Evolutionary conservation across 1,140 invertebrate genomes (phyloP).

Genomic region (Heterodera carotae): DNA sequence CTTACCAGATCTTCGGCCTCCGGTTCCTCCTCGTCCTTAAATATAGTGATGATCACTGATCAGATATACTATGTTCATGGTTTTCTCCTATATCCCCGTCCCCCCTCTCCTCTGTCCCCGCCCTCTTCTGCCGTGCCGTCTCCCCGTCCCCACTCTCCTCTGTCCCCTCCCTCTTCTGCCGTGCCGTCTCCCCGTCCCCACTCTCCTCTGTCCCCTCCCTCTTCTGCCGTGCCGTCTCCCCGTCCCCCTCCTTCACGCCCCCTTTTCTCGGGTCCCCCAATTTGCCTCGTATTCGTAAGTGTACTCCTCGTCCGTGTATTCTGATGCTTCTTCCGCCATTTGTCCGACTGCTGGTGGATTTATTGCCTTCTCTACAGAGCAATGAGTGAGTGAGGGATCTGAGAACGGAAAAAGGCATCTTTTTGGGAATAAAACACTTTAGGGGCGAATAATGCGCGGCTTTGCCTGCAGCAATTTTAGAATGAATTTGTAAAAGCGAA

Average conservation of each 20-base stretch:
- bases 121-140: no score
- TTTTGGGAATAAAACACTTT: not conserved
- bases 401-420: not conserved
- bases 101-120: no score
- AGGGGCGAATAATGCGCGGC: no score
- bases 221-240: not conserved
- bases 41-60: not conserved
- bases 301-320: conserved; percentile 3
- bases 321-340: conserved; percentile 11
- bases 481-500: not conserved
- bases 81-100: not conserved
- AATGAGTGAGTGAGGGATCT: no score
- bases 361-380: not conserved
- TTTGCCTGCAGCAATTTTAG: not conserved
- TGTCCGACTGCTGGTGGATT: not conserved
- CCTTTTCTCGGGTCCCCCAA: no score
- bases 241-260: not conserved
- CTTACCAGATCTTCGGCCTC: not conserved
- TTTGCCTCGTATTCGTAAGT: conserved; percentile 6
- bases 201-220: no score
- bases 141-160: no score
- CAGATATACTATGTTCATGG: no score
- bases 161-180: no score
- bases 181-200: no score
- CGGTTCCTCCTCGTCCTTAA: conserved; percentile 13